Conservation (phyloP, 1,140 invertebrate genomes). For the Lycorma delicatula region DNA sequence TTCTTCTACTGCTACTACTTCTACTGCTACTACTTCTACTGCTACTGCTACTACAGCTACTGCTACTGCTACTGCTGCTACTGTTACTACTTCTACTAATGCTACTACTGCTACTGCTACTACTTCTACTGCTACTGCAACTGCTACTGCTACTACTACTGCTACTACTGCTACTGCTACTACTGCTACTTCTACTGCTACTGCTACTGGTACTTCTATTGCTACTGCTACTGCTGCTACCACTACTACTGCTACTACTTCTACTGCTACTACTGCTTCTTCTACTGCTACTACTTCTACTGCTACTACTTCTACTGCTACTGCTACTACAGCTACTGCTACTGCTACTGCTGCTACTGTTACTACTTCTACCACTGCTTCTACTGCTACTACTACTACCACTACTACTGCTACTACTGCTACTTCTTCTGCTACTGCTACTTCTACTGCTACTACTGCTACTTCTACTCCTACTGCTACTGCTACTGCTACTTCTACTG, state of each 20-base stretch:
- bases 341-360: constrained; percentile 3
- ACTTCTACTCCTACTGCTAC: too few relatives aligned
- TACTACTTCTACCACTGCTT: constrained; percentile 4
- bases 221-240: constrained; percentile 12
- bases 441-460: too few relatives aligned
- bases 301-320: constrained; percentile 6
- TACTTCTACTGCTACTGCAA: constrained; percentile 4
- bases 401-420: constrained; percentile 7
- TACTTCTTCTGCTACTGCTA: too few relatives aligned
- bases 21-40: background rate
- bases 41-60: constrained; percentile 1
- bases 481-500: constrained; percentile 5
- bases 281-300: too few relatives aligned
- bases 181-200: background rate
- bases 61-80: constrained; percentile 6
- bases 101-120: constrained; percentile 6
- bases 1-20: too few relatives aligned
- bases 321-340: constrained; percentile 4
- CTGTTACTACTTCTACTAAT: too few relatives aligned
- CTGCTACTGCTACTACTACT: background rate
- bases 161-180: constrained; percentile 9
- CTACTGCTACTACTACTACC: constrained; percentile 7
- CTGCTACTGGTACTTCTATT: constrained; percentile 11
- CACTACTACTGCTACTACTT: constrained; percentile 12
- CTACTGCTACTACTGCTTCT: too few relatives aligned